Evolutionary conservation across 2,113 vertebrate species (phyloP), one percentile per base, ranked within the genome.

Genomic region (Daubentonia madagascariensis): DNA sequence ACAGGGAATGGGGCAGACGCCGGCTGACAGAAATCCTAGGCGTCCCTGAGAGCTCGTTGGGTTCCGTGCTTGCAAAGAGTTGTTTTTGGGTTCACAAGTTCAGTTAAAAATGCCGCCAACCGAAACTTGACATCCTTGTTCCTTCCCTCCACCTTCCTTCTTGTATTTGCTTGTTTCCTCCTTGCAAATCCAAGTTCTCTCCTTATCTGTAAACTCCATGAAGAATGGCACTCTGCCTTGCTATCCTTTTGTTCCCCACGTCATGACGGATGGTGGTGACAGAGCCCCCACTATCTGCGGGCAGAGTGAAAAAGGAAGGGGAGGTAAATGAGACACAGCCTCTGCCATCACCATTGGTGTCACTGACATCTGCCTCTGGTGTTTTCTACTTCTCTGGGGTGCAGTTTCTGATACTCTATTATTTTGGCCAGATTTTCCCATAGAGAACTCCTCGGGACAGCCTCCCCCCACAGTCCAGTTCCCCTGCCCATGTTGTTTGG

Each of bases 401-500:
- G 8, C 8, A 25, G 6, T 37, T 85, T 16, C 40, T 52, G 1
- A 32, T 45, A 52, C 72, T 35, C 11, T n/a, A 2, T 20, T 68
- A n/a, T 75, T 63, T 52, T 45, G 54, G 43, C 40, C 12, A 40
- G 30, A 8, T 89, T 81, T 67, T 68, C 5, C 32, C 13, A 8
- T 1, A 1, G 10, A 63, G n/a, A 89, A 52, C 35, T 52, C 43
- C 40, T 3, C 5, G 52, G 63, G 54, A 54, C n/a, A 37, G 23
- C 50, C 32, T 43, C 32, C 63, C 45, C 16, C 10, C 22, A 1
- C 23, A 0, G 2, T 35, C 78, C 43, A 72, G 22, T 54, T 18
- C 8, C 8, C 22, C 0, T 5, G 14, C 8, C n/a, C 35, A 3
- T 23, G 6, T 63, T 57, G 40, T 1, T 52, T 23, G 63, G n/a